A percentile compares a stretch with the other conserved stretches of the same genome.
Conservation (phyloP, 2,113 vertebrate species). For the Oryzias woworae region DNA sequence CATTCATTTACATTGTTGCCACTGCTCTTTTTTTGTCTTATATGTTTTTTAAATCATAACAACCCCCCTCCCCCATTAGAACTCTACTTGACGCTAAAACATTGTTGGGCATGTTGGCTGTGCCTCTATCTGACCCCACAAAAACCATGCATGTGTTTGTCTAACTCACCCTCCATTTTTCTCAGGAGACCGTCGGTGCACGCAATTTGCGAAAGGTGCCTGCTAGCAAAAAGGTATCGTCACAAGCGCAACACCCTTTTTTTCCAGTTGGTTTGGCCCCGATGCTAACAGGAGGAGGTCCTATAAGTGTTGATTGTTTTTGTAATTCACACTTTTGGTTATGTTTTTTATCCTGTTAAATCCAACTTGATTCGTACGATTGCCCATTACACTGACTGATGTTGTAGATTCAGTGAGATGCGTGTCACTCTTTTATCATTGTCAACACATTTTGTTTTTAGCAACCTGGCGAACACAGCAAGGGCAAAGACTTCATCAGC, state of each 20-base stretch:
- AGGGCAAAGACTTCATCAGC: constrained; percentile 88
- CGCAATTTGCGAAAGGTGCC: constrained; percentile 72
- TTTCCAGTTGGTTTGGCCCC: not conserved
- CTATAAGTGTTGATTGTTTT: not conserved
- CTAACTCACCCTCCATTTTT: constrained; percentile 72
- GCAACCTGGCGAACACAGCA: constrained; percentile 77
- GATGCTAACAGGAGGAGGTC: not conserved
- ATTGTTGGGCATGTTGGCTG: constrained; percentile 52
- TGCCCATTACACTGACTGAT: not conserved
- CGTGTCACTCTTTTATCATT: not conserved
- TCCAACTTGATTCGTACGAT: constrained; percentile 15
- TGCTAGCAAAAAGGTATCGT: constrained; percentile 79
- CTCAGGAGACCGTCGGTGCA: constrained; percentile 73
- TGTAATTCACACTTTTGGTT: too few relatives aligned
- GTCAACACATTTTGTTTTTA: constrained; percentile 55
- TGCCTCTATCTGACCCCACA: constrained; percentile 35
- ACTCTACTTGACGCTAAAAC: too few relatives aligned
- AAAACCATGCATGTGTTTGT: constrained; percentile 73
- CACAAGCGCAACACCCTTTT: constrained; percentile 48
- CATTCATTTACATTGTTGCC: constrained; percentile 14
- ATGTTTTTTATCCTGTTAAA: not conserved
- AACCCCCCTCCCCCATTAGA: too few relatives aligned
- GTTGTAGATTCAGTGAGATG: not conserved
- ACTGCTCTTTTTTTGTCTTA: too few relatives aligned
- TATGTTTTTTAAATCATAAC: too few relatives aligned